Evolutionary conservation across 2,888 invertebrate species (phyloP), one percentile per base, ranked within the genome.

Genomic region (Boloria euphrosyne): DNA sequence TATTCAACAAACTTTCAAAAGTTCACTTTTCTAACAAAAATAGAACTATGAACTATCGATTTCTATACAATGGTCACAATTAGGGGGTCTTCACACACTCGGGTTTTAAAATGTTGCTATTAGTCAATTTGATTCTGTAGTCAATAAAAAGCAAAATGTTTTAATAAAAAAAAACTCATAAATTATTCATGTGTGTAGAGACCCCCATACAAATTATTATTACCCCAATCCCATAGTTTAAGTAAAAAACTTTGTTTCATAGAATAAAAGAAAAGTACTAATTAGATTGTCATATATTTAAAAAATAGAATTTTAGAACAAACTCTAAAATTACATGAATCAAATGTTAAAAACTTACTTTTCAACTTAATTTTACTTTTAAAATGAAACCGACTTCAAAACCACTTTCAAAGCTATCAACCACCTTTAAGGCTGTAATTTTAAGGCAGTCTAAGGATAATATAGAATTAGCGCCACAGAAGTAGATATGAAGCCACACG

Each of bases 21-120:
- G 63, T 57, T 63, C 49, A 57, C 16, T 50, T 50, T 31, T 55
- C 27, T 63, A 63, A 63, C 63, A 63, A 63, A 63, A 57, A 63
- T 63, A 63, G 50, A 63, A 57, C 43, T 63, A 57, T 63, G 6
- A 61, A 44, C 60, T 60, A 60, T 60, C n/a, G 18, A 44, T 22
- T 27, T 31, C 43, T 38, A 54, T 50, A 50, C 62, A 44, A 31
- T 27, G 16, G 43, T 63, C 63, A 57, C 54, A 49, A 54, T 62
- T n/a, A 16, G 43, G 17, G 54, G 38, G 54, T 62, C 47, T 49
- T 46, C 38, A 54, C 62, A 62, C 54, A 54, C 18, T 54, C n/a
- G n/a, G 38, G 5, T 17, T 14, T 22, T 22, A 38, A 22, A 22
- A 4, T 31, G 10, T 10, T 31, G 3, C 31, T 53, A n/a, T 53